These are phyloP conservation scores for Lydus trimaculatus DNA, from an alignment of 2,888 invertebrate species.

Conservation along the genomic window DNA sequence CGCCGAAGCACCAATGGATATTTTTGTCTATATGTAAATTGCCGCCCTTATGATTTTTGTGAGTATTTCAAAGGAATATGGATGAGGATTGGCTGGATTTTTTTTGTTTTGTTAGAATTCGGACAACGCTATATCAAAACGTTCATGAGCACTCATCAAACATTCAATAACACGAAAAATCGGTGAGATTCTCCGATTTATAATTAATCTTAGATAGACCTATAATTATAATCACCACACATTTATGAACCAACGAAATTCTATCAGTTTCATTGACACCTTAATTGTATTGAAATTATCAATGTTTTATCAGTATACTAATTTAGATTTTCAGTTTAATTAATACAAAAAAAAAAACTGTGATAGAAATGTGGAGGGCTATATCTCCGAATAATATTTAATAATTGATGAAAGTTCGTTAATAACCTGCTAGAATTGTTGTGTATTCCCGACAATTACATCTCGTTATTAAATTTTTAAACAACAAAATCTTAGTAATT, in stretches of 20 bases:
- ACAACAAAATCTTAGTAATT: constrained; percentile 32
- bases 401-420: constrained; percentile 29
- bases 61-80: constrained; percentile 12
- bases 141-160: background rate
- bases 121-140: background rate
- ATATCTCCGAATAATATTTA: constrained; percentile 9
- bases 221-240: constrained; percentile 50
- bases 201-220: constrained; percentile 48
- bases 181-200: background rate
- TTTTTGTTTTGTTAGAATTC: background rate
- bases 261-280: constrained; percentile 39
- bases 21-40: background rate
- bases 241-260: constrained; percentile 46
- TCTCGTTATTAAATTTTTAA: constrained; percentile 30
- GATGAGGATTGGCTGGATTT: background rate
- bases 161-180: background rate
- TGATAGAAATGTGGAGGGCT: constrained; percentile 24
- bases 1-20: background rate
- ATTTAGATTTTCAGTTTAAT: constrained; percentile 21
- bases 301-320: constrained; percentile 2
- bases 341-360: constrained; percentile 20
- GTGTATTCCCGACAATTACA: constrained; percentile 33
- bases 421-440: constrained; percentile 27
- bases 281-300: background rate
- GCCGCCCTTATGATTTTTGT: constrained; percentile 18